A percentile compares a stretch with the other conserved stretches of the same genome.
phyloP scores from a whole-genome alignment of 2,113 vertebrate genomes.

The Morone saxatilis region DNA sequence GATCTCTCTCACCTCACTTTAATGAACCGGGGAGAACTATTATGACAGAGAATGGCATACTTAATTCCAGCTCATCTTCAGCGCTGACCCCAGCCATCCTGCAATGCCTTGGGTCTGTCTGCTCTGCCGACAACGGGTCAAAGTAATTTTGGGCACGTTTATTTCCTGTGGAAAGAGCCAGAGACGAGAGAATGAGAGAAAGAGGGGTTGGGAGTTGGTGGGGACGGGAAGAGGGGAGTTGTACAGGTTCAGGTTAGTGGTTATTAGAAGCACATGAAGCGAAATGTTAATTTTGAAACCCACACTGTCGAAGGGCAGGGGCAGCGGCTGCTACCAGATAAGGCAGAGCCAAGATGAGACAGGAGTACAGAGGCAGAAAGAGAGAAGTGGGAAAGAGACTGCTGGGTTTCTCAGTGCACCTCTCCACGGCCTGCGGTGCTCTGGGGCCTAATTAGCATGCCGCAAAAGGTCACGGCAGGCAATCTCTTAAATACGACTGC shows the following conservation, averaged over 20 bases:
- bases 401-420: constrained; percentile 82
- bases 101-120: constrained; percentile 93
- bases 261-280: constrained; percentile 99
- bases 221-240: constrained; percentile 56
- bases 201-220: constrained; percentile 52
- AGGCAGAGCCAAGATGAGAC: constrained; percentile 83
- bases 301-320: constrained; percentile 87
- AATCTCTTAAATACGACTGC: constrained; percentile 94
- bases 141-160: constrained; percentile 95
- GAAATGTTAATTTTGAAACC: constrained; percentile 99
- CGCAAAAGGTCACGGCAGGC: constrained; percentile 93
- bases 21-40: constrained; percentile 96
- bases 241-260: constrained; percentile 90
- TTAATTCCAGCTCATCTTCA: constrained; percentile 98
- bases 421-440: constrained; percentile 87
- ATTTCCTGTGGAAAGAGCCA: constrained; percentile 95
- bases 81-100: constrained; percentile 88
- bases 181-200: constrained; percentile 75
- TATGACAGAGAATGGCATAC: constrained; percentile 96
- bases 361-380: constrained; percentile 65
- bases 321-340: constrained; percentile 89
- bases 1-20: constrained; percentile 91
- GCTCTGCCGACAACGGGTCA: constrained; percentile 92
- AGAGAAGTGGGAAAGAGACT: constrained; percentile 68
- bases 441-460: constrained; percentile 96